phyloP scores from a whole-genome alignment of 2,797 vertebrate species.

The Sebastes minor region DNA sequence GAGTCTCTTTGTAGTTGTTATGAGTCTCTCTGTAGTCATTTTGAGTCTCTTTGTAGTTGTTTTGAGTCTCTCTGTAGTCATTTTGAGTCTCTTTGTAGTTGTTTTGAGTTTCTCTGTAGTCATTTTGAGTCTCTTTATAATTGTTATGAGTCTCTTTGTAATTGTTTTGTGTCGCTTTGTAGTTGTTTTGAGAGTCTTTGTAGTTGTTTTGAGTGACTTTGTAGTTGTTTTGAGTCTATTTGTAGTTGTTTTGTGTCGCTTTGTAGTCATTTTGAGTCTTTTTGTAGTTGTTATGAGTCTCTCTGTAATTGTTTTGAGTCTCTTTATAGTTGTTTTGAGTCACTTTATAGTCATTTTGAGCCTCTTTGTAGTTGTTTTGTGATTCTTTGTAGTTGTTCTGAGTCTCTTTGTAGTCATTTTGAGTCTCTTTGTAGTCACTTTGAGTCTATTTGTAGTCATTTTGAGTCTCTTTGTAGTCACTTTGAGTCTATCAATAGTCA shows the following conservation, averaged over 20 bases:
- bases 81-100: accelerated
- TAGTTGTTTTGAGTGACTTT: background rate
- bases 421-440: no score
- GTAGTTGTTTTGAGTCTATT: background rate
- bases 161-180: no score
- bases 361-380: background rate
- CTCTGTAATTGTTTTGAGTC: background rate
- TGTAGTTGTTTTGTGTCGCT: background rate
- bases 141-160: no score
- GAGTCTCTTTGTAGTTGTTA: background rate
- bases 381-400: no score
- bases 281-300: background rate
- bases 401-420: no score
- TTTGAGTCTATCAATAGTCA: accelerated
- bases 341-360: accelerated
- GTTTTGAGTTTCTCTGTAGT: no score
- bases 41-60: background rate
- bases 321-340: no score
- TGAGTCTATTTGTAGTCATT: accelerated
- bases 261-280: no score
- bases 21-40: background rate
- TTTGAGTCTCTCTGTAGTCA: background rate
- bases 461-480: accelerated
- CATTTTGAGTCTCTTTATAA: accelerated
- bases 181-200: background rate